Conservation (phyloP, 1,140 invertebrate genomes). For the Leptinotarsa undecemlineata region DNA sequence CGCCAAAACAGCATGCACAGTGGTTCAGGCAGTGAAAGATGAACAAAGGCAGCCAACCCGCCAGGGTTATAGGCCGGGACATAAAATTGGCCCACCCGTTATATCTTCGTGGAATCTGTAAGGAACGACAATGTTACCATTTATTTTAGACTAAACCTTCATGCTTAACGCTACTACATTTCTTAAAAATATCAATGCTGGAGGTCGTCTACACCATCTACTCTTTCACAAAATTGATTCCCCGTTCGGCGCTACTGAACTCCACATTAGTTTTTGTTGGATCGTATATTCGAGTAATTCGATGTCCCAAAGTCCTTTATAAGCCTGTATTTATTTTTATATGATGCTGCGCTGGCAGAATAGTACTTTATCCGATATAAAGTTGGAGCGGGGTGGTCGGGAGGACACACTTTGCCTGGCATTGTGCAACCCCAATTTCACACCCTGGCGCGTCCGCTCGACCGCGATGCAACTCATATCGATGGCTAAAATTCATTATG, state of each 20-base stretch:
- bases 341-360: conserved; percentile 36
- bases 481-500: conserved; percentile 51
- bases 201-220: no score
- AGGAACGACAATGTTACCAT: no score
- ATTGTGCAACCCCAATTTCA: conserved; percentile 47
- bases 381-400: conserved; percentile 24
- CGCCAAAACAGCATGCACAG: no score
- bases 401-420: conserved; percentile 43
- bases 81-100: no score
- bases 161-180: no score
- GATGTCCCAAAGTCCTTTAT: conserved; percentile 37
- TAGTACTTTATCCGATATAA: conserved; percentile 39
- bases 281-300: conserved; percentile 42
- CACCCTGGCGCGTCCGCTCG: conserved; percentile 44
- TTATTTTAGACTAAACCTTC: no score
- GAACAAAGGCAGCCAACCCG: no score
- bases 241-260: conserved; percentile 10
- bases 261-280: conserved; percentile 43
- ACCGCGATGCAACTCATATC: conserved; percentile 49
- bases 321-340: conserved; percentile 46
- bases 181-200: no score
- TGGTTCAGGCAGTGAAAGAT: no score
- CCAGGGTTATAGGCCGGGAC: no score
- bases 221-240: no score
- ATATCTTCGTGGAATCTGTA: no score